Evolutionary conservation across 2,888 invertebrate species (phyloP).

Genomic region (Stratiomys singularior): DNA sequence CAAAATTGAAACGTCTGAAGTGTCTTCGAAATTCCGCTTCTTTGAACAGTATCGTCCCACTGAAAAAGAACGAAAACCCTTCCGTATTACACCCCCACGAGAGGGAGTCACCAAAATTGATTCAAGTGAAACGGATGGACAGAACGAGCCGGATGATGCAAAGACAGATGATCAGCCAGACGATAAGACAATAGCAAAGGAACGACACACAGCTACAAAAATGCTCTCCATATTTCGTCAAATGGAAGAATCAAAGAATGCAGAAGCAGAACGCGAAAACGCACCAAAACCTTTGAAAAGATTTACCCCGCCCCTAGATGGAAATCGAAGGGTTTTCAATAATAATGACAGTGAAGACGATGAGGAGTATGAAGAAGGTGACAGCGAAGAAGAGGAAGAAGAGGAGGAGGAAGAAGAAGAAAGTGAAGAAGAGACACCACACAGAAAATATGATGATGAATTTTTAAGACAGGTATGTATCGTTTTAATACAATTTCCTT

Average conservation of each 20-base stretch:
- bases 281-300: constrained; percentile 86
- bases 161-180: constrained; percentile 71
- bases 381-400: constrained; percentile 64
- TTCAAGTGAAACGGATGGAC: constrained; percentile 70
- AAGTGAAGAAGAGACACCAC: constrained; percentile 56
- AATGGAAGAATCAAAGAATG: constrained; percentile 79
- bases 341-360: constrained; percentile 65
- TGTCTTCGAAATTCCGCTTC: constrained; percentile 88
- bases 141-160: constrained; percentile 78
- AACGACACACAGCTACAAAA: constrained; percentile 79
- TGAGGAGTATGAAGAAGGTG: constrained; percentile 65
- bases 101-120: constrained; percentile 75
- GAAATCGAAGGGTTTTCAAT: constrained; percentile 62
- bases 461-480: constrained; percentile 71
- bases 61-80: constrained; percentile 74
- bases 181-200: constrained; percentile 67
- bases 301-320: constrained; percentile 89
- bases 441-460: constrained; percentile 71
- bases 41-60: constrained; percentile 88
- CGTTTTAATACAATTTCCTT: too few species aligned
- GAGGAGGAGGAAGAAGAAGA: constrained; percentile 65
- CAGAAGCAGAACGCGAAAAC: constrained; percentile 62
- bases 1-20: constrained; percentile 82
- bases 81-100: constrained; percentile 89
- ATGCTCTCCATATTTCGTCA: constrained; percentile 91